Evolutionary conservation across 2,113 vertebrate genomes (phyloP).

Genomic region (Notothenia coriiceps): DNA sequence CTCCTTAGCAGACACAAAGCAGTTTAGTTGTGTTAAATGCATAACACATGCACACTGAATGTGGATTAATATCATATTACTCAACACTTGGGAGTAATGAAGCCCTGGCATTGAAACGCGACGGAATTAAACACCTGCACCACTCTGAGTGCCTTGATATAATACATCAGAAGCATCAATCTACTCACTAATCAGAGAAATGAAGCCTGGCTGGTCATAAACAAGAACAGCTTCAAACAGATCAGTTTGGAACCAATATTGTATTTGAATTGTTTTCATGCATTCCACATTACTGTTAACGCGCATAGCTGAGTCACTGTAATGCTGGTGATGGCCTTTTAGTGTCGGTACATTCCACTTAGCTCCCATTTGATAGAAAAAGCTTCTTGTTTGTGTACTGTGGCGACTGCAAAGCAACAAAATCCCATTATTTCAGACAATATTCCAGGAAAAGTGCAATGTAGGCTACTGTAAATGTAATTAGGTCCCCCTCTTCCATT

Average conservation of each 20-base stretch:
- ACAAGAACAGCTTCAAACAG: conserved; percentile 18
- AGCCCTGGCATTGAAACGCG: conserved; percentile 1
- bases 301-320: not conserved
- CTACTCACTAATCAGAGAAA: conserved; percentile 7
- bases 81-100: conserved; percentile 1
- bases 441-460: conserved; percentile 41
- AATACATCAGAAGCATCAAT: conserved; percentile 22
- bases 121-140: not conserved
- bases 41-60: not conserved
- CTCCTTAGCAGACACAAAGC: conserved; percentile 67
- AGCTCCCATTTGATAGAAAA: conserved; percentile 11
- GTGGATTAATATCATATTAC: not conserved
- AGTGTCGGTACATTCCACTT: conserved; percentile 8
- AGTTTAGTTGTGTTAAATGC: not conserved
- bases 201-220: conserved; percentile 2
- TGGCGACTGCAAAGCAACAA: conserved; percentile 1
- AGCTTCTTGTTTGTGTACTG: conserved; percentile 20
- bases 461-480: conserved; percentile 40
- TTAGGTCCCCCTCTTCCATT: conserved; percentile 31
- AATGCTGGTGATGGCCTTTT: conserved; percentile 10
- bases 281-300: conserved; percentile 6
- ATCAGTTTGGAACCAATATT: conserved; percentile 2
- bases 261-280: not conserved
- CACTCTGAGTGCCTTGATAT: not conserved
- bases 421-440: conserved; percentile 12